Percentiles rank a stretch among this genome's conserved stretches.
These are phyloP conservation scores for Morphnarchus princeps DNA, from an alignment of 2,113 vertebrate genomes.

Conservation along the genomic window DNA sequence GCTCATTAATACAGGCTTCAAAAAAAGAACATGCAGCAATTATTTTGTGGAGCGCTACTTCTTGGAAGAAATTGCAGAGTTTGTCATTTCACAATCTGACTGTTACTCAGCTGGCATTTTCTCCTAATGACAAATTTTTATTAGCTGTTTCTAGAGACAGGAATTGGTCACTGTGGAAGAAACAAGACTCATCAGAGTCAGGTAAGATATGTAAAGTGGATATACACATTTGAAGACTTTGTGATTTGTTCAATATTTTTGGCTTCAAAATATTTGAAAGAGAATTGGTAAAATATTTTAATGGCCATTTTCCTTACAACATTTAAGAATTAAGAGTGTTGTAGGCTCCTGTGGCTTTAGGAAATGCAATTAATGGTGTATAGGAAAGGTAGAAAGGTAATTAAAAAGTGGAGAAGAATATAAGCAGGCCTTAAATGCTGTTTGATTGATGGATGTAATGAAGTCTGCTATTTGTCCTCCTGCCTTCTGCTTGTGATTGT, in stretches of 20 bases:
- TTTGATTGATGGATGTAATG: background rate
- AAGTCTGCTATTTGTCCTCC: background rate
- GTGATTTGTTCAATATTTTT: background rate
- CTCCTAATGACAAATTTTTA: constrained; percentile 84
- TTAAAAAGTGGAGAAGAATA: background rate
- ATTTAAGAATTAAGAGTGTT: background rate
- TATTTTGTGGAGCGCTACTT: constrained; percentile 88
- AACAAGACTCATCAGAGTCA: constrained; percentile 60
- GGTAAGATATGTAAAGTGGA: constrained; percentile 31
- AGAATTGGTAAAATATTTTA: background rate
- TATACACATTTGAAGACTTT: background rate
- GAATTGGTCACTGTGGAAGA: constrained; percentile 94
- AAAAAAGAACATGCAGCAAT: constrained; percentile 91
- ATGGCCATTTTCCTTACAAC: background rate
- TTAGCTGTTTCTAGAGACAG: constrained; percentile 94
- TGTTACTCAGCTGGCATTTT: constrained; percentile 95
- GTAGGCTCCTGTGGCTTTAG: background rate
- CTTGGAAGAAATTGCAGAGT: constrained; percentile 89
- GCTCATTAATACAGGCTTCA: constrained; percentile 78
- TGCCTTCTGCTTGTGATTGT: background rate
- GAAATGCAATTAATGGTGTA: background rate
- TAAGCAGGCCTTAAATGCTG: background rate
- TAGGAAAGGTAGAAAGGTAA: background rate
- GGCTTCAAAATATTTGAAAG: background rate
- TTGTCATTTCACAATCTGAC: constrained; percentile 91